Base-by-base conservation (phyloP, 2,113 vertebrate genomes). In the Lasiurus cinereus region DNA sequence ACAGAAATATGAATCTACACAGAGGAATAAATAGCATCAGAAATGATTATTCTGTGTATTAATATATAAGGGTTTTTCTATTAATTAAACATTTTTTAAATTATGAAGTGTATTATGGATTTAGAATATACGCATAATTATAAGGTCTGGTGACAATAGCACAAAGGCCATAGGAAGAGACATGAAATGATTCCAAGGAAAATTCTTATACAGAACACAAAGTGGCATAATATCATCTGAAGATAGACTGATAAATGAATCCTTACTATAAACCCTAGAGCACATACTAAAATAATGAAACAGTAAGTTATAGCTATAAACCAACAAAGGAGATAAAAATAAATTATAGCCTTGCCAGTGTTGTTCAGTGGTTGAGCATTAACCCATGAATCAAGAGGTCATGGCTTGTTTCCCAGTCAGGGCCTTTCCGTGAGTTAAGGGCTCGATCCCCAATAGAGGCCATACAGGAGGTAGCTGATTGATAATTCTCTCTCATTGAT, bases 251-350 rank as follows among this genome's bases (percentile, higher is more conserved):
- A 36, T 33, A 72, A 54, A 54, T 78, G 31, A 66, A 85, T 56
- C 33, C 64, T 72, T 48, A 83, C 9, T 73, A 33, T 88, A 88
- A 64, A n/a, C 10, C 14, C 29, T 56, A 24, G 24, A 78, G 21
- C n/a, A 52, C 89, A 72, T 10, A 66, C 74, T 66, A 88, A 89
- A 73, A 73, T 48, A 39, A 39, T 7, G 43, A n/a, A 93, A 82
- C 18, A 50, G 46, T 15, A 62, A 31, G 27, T 76, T 82, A 11
- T 14, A 59, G 24, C 24, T n/a, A 85, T 59, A 67, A 18, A 50
- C 85, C 31, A 73, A 59, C 10, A 73, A 90, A 90, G 27, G 18
- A 88, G 29, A 88, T 79, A 54, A 85, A 85, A 62, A 62, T 62
- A 62, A 62, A 62, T 24, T 62, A 62, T 11, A 62, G 59, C 22